A percentile compares a stretch with the other conserved stretches of the same genome.
phyloP scores from a whole-genome alignment of 1,140 invertebrate species.

The Drosophila nikananu region DNA sequence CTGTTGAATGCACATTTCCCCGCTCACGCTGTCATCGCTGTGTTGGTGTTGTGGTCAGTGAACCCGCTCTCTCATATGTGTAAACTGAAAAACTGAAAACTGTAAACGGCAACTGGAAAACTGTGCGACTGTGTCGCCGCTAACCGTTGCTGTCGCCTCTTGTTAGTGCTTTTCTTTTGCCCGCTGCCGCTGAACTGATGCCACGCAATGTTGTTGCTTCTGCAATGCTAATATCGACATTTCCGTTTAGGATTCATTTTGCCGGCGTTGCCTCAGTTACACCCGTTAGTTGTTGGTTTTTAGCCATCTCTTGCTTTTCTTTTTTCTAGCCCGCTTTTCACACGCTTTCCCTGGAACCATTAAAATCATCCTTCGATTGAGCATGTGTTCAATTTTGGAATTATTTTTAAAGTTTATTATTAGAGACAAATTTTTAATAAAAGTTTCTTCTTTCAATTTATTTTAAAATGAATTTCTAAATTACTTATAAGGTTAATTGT shows the following conservation, averaged over 20 bases:
- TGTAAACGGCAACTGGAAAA: slow-evolving; percentile 63
- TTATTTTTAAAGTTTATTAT: no score
- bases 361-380: no score
- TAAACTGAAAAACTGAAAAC: slow-evolving; percentile 55
- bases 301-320: not conserved
- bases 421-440: no score
- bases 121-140: slow-evolving; percentile 57
- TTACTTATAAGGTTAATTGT: no score
- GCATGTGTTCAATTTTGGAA: no score
- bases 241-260: slow-evolving; percentile 83
- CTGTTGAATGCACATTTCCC: not conserved
- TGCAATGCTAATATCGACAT: slow-evolving; percentile 81
- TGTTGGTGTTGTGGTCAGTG: slow-evolving; percentile 65
- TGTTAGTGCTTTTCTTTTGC: slow-evolving; percentile 41
- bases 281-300: slow-evolving; percentile 68
- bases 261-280: slow-evolving; percentile 37
- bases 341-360: slow-evolving; percentile 4
- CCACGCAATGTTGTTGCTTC: slow-evolving; percentile 34
- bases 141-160: slow-evolving; percentile 59
- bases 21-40: slow-evolving; percentile 49
- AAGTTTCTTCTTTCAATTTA: no score
- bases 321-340: slow-evolving; percentile 32
- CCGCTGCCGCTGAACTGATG: slow-evolving; percentile 8
- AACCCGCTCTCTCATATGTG: slow-evolving; percentile 65
- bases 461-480: no score